Base-by-base conservation (phyloP, 2,888 invertebrate genomes). In the Anorthoa munda region DNA sequence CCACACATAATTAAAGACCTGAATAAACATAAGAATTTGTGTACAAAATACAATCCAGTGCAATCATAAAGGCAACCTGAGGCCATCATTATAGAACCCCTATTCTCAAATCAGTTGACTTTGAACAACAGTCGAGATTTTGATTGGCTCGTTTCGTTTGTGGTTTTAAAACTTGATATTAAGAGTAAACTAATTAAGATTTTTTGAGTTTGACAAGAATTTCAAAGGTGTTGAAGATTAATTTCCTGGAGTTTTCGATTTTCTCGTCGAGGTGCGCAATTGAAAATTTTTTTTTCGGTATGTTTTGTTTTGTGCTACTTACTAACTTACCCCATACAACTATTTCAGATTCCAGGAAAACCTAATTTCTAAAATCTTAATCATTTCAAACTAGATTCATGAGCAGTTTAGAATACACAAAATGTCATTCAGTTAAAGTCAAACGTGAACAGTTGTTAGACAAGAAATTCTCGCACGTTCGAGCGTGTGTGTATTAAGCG, bases 11-110 rank as follows among this genome's bases (percentile, higher is more conserved):
- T 79, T 72, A 77, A 60, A 64, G 53, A 31, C 58, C 68, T 80
- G 71, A 77, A 75, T 59, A 75, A 80, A 75, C 75, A 63, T 67
- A 55, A 64, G 60, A 68, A 59, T 81, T 72, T 83, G 67, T 81
- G 66, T 74, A 76, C 68, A 61, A 17, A 71, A 81, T 59, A 78
- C 63, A 72, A 67, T 69, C 69, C 31, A 51, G 39, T 58, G 65
- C 67, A 67, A 81, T 81, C 78, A 77, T 84, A 79, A 77, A 82
- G 61, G 67, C 75, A 73, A 81, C 72, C 71, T 69, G 73, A 73
- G 73, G 66, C 71, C 53, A 69, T 73, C 59, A 75, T 79, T 69
- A 74, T 64, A 53, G 11, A 45, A 26, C 13, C 26, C 18, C 26
- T 21, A 81, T 65, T 73, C 21, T 48, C 4, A 11, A 67, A 58